Evolutionary conservation across 2,797 vertebrate species (phyloP).

Genomic region (Kryptopterus vitreolus): DNA sequence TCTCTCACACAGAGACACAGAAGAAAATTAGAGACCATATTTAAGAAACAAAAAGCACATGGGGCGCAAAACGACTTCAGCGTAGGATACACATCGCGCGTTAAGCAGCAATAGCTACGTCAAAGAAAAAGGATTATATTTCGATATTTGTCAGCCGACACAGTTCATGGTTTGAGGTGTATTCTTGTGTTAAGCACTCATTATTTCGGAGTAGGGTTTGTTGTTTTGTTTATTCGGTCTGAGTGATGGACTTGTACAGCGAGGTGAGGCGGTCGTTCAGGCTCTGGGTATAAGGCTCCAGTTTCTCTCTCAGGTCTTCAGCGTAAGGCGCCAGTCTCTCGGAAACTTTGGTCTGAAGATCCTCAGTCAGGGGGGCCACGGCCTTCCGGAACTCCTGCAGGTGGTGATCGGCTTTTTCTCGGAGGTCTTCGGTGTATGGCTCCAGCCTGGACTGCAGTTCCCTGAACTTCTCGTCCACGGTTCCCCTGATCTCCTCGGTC

Average conservation of each 20-base stretch:
- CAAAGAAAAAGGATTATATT: not conserved
- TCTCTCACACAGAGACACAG: not conserved
- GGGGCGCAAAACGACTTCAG: not conserved
- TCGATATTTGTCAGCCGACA: not conserved
- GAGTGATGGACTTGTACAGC: slow-evolving; percentile 67
- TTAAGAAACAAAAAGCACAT: not conserved
- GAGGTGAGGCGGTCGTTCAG: slow-evolving; percentile 68
- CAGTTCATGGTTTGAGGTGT: not conserved
- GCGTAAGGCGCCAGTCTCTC: slow-evolving; percentile 74
- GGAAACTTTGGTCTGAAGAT: slow-evolving; percentile 67
- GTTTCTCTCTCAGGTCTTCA: slow-evolving; percentile 72
- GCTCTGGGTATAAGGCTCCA: slow-evolving; percentile 69
- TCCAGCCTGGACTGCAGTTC: slow-evolving; percentile 73
- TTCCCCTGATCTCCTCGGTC: slow-evolving; percentile 55
- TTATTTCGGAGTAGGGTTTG: not conserved
- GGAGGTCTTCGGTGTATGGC: slow-evolving; percentile 74
- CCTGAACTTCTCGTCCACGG: slow-evolving; percentile 65
- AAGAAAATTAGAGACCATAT: not conserved
- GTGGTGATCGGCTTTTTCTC: slow-evolving; percentile 70
- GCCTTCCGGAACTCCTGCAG: slow-evolving; percentile 70
- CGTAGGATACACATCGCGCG: not conserved
- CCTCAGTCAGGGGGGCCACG: slow-evolving; percentile 66
- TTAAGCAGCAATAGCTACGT: not conserved
- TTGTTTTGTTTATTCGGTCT: slow-evolving; percentile 2
- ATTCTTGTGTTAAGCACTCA: not conserved